phyloP scores from a whole-genome alignment of 37 sponge, comb jelly and placozoan genomes.

The Chondrosia reniformis region DNA sequence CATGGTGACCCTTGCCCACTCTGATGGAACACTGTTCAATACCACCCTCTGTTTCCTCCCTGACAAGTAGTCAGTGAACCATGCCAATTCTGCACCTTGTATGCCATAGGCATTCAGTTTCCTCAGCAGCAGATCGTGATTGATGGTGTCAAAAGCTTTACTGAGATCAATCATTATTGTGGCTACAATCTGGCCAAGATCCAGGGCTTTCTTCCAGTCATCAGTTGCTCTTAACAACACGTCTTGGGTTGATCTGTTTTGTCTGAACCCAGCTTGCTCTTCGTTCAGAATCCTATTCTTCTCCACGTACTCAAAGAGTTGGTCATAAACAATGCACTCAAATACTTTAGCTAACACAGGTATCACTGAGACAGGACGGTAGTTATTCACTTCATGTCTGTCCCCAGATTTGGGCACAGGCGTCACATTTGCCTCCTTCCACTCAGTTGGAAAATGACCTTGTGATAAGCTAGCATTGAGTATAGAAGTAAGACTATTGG shows the following conservation, averaged over 20 bases:
- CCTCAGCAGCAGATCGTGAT: slow-evolving; percentile 26
- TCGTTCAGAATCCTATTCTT: slow-evolving; percentile 6
- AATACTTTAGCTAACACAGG: slow-evolving; percentile 32
- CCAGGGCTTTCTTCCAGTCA: slow-evolving; percentile 25
- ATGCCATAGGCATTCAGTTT: too few species aligned
- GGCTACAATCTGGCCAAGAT: slow-evolving; percentile 16
- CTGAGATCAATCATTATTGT: slow-evolving; percentile 25
- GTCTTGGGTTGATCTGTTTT: slow-evolving; percentile 28
- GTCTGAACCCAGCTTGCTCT: slow-evolving; percentile 31
- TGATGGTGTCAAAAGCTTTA: slow-evolving; percentile 35
- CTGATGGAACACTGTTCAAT: background rate
- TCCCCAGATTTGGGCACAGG: slow-evolving; percentile 19
- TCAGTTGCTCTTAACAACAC: slow-evolving; percentile 22
- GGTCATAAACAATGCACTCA: slow-evolving; percentile 21
- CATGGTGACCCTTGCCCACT: background rate
- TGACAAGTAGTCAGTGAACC: slow-evolving; percentile 23
- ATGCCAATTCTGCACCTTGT: background rate
- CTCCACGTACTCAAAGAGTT: slow-evolving; percentile 19
- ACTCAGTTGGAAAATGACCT: slow-evolving; percentile 6
- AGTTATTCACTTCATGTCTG: slow-evolving; percentile 1
- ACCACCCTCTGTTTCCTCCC: slow-evolving; percentile 16
- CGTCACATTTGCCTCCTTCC: slow-evolving; percentile 23
- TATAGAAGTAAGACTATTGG: background rate
- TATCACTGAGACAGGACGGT: slow-evolving; percentile 25
- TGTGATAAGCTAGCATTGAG: slow-evolving; percentile 1